Evolutionary conservation across 2,888 invertebrate species (phyloP).

Genomic region (Tenthredo scrophulariae): DNA sequence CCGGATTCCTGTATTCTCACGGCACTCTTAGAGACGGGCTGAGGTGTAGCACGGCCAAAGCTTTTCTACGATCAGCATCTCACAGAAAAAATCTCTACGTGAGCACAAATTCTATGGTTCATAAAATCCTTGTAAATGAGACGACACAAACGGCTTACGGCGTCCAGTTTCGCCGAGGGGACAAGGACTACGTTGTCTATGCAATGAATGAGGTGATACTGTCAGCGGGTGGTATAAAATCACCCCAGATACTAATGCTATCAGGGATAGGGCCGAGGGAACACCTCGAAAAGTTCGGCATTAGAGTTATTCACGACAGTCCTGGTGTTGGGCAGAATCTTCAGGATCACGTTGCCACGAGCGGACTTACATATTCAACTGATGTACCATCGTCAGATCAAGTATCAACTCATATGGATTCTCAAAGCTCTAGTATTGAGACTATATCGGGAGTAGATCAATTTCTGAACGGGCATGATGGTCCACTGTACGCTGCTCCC

Average conservation of each 20-base stretch:
- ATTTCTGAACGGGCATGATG: slow-evolving; percentile 82
- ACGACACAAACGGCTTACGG: slow-evolving; percentile 83
- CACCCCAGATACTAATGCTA: slow-evolving; percentile 92
- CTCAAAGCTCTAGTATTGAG: slow-evolving; percentile 83
- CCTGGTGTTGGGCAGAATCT: slow-evolving; percentile 90
- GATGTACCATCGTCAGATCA: slow-evolving; percentile 80
- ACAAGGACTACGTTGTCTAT: slow-evolving; percentile 78
- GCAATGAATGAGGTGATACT: slow-evolving; percentile 89
- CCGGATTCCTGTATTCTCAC: slow-evolving; percentile 88
- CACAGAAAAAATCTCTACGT: slow-evolving; percentile 88
- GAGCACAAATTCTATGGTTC: slow-evolving; percentile 84
- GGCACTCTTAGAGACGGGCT: slow-evolving; percentile 89
- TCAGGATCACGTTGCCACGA: slow-evolving; percentile 92
- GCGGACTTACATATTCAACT: slow-evolving; percentile 82
- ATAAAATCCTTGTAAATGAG: slow-evolving; percentile 84
- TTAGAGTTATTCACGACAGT: slow-evolving; percentile 82
- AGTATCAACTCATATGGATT: slow-evolving; percentile 78
- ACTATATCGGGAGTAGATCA: slow-evolving; percentile 82
- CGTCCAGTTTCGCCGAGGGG: slow-evolving; percentile 83
- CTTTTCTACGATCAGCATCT: slow-evolving; percentile 85
- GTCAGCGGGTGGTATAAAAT: slow-evolving; percentile 90
- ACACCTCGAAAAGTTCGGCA: slow-evolving; percentile 82
- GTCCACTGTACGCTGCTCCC: slow-evolving; percentile 87
- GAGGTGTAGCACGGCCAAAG: slow-evolving; percentile 91
- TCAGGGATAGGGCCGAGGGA: slow-evolving; percentile 88